Base-by-base conservation (phyloP, 2,113 vertebrate genomes). In the Paralichthys olivaceus region DNA sequence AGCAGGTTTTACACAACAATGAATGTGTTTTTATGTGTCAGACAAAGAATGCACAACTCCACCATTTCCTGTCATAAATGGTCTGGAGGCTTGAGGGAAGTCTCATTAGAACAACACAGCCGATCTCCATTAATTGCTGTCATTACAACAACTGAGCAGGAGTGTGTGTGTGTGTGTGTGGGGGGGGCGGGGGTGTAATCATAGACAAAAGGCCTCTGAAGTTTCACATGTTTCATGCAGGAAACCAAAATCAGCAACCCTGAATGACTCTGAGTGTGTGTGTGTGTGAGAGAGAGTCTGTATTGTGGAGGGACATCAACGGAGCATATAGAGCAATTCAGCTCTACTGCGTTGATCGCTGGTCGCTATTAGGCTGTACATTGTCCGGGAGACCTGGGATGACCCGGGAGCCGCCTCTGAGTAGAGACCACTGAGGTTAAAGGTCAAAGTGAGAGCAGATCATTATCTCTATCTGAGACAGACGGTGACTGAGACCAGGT, bases 11-110 rank as follows among this genome's bases (percentile, higher is more conserved):
- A 90, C 84, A 82, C 84, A 87, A 88, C 82, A 81, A 85, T 72
- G 71, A 87, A 75, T 63, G 80, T 73, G 87, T 81, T 93, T 87
- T 91, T 89, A 91, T 89, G 81, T 82, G 86, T 87, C 72, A 85
- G 67, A 89, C 70, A 77, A 90, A 89, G 86, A 90, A 84, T 80
- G 75, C 75, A 69, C 62, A 9, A 92, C 90, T 89, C 77, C 80
- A 83, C 77, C 32, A 70, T 89, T 93, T 94, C 94, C 94, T 91
- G 93, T 81, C 72, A 88, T 92, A 89, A 94, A 93, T 34, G 68
- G 56, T 81, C 80, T 77, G 76, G 77, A 72, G 85, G 86, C 90
- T 84, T 20, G 29, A 77, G 87, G 88, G 86, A 72, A 75, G 76
- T 69, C 89, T 94, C 84, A 64, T 91, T 90, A 93, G 81, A 90